These are phyloP conservation scores for Eupleurogrammus muticus DNA, from an alignment of 2,797 vertebrate species.

Conservation along the genomic window DNA sequence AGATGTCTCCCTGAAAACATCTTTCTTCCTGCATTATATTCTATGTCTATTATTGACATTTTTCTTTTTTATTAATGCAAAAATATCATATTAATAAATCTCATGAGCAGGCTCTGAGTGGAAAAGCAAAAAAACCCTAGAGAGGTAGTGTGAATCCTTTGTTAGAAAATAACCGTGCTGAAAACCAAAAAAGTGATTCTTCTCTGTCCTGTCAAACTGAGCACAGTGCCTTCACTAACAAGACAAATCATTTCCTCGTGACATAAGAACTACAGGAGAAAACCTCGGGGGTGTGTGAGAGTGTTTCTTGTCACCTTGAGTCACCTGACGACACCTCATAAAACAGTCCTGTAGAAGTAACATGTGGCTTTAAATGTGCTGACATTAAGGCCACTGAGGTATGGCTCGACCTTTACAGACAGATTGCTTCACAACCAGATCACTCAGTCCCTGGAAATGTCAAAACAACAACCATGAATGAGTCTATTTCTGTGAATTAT, in stretches of 20 bases:
- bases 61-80: background rate
- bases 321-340: conserved; percentile 28
- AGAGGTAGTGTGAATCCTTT: background rate
- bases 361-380: too few species aligned
- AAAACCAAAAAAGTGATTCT: conserved; percentile 1
- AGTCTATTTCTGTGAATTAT: too few species aligned
- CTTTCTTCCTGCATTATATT: background rate
- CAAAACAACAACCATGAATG: background rate
- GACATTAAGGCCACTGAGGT: background rate
- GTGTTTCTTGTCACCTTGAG: conserved; percentile 18
- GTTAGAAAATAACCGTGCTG: background rate
- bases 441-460: background rate
- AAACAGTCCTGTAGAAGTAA: too few species aligned
- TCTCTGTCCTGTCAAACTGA: conserved; percentile 14
- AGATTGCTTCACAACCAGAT: conserved; percentile 1
- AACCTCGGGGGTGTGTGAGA: conserved; percentile 27
- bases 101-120: background rate
- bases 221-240: conserved; percentile 16
- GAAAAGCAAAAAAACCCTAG: background rate
- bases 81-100: background rate
- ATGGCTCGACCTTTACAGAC: background rate
- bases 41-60: background rate
- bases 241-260: background rate
- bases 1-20: background rate
- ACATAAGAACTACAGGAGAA: background rate